Conservation (phyloP, 1,140 invertebrate genomes). For the Rhopalosiphum padi region DNA sequence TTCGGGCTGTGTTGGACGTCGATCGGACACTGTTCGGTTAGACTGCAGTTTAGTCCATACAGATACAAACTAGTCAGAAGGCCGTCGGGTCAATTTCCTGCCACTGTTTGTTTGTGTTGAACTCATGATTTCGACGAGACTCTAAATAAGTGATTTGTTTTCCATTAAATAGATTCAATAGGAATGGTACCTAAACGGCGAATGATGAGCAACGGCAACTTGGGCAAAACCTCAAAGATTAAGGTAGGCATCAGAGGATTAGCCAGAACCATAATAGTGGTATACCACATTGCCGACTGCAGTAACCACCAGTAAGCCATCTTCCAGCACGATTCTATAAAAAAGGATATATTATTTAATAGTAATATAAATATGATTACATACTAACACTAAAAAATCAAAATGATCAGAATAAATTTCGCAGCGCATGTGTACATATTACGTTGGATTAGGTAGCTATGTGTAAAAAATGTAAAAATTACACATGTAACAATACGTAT, state of each 20-base stretch:
- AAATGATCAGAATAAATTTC: background rate
- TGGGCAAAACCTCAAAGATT: constrained; percentile 36
- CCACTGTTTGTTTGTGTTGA: background rate
- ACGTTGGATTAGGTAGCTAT: background rate
- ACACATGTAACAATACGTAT: background rate
- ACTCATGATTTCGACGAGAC: background rate
- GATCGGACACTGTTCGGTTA: constrained; percentile 21
- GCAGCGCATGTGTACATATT: background rate
- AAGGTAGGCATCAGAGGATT: constrained; percentile 37
- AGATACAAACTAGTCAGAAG: constrained; percentile 15
- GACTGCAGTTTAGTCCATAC: background rate
- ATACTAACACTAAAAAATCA: background rate
- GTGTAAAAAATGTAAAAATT: background rate
- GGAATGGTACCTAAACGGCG: constrained; percentile 46
- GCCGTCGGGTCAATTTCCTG: constrained; percentile 13
- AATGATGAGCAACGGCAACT: constrained; percentile 41
- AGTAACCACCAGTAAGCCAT: constrained; percentile 52
- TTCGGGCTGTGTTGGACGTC: constrained; percentile 6
- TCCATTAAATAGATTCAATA: constrained; percentile 9
- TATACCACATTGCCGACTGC: constrained; percentile 41
- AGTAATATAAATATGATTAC: background rate
- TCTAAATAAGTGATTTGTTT: background rate
- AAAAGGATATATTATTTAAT: background rate
- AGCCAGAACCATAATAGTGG: constrained; percentile 20
- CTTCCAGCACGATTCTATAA: background rate